Conservation (phyloP, 1,140 invertebrate genomes). For the Medauroidea extradentata region DNA sequence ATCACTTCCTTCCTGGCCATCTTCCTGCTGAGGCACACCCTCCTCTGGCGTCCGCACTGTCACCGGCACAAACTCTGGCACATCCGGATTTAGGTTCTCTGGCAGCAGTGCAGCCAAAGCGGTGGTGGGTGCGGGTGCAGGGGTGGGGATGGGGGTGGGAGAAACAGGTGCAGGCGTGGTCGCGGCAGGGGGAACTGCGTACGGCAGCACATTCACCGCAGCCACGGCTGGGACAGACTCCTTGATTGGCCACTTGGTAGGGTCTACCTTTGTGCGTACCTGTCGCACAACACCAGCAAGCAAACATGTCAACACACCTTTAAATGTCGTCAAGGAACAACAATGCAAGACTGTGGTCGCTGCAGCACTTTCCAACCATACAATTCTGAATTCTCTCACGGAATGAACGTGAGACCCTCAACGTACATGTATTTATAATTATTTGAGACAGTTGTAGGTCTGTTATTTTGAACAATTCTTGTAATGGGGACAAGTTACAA, state of each 20-base stretch:
- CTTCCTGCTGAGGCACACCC: not conserved
- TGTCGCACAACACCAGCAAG: slow-evolving; percentile 34
- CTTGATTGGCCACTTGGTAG: slow-evolving; percentile 79
- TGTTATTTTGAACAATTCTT: too few relatives aligned
- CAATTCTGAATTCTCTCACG: too few relatives aligned
- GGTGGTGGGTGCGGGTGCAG: slow-evolving; percentile 22
- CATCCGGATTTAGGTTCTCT: slow-evolving; percentile 74
- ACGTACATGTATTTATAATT: too few relatives aligned
- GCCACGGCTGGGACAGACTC: slow-evolving; percentile 41
- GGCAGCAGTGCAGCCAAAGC: slow-evolving; percentile 20
- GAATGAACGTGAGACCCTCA: too few relatives aligned
- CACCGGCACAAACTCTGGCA: slow-evolving; percentile 76
- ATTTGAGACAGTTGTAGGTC: too few relatives aligned
- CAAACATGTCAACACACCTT: slow-evolving; percentile 2
- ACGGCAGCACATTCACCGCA: not conserved
- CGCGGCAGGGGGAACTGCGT: not conserved
- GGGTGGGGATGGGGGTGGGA: slow-evolving; percentile 5
- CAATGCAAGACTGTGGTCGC: not conserved
- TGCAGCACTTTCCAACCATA: too few relatives aligned
- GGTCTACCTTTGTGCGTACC: slow-evolving; percentile 76
- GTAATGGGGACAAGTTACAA: too few relatives aligned
- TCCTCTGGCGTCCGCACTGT: slow-evolving; percentile 7
- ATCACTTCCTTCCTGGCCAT: slow-evolving; percentile 6
- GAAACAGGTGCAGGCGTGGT: slow-evolving; percentile 17
- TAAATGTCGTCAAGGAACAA: not conserved